Base-by-base conservation (phyloP, 2,113 vertebrate genomes). In the Chamaea fasciata region DNA sequence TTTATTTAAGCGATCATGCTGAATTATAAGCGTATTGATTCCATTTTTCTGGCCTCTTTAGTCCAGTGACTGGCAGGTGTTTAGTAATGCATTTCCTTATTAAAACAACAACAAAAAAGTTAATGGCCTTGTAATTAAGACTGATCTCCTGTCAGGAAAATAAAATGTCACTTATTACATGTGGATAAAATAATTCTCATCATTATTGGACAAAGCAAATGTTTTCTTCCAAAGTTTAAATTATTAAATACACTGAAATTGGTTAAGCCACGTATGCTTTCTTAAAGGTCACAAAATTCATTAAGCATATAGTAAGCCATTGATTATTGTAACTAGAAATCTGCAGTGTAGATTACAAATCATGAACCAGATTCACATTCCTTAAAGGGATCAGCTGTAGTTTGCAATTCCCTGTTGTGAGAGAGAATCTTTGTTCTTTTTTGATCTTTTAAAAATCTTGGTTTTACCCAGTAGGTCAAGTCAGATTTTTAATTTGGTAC, bases 191-290 rank as follows among this genome's bases (percentile, higher is more conserved):
- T 98, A 98, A 98, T 97, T 98, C 96, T 95, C 82, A 96, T 97
- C 89, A 95, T 97, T 96, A 96, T 97, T 96, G 95, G 97, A 84
- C 53, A 80, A 97, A 97, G 94, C 96, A 94, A 96, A 96, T 96
- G 94, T 97, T 98, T 98, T 97, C 95, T 97, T 96, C 95, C 47
- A 75, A 95, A 95, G 91, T 96, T 97, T 99, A 97, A 98, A 98
- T 98, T 98, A 98, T 98, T 99, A 98, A 99, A 98, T 97, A 97
- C 97, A 95, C 88, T 93, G 96, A 98, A 98, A 97, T 98, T 98
- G 96, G 96, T 97, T 98, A 97, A 98, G 97, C 96, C 96, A 95
- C 94, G 55, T 97, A 95, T 97, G 94, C 97, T 98, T 98, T 98
- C 97, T 95, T 97, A 97, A 98, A 98, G 98, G 98, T 98, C 98